Evolutionary conservation across 2,113 vertebrate genomes (phyloP).

Genomic region (Grantiella picta): DNA sequence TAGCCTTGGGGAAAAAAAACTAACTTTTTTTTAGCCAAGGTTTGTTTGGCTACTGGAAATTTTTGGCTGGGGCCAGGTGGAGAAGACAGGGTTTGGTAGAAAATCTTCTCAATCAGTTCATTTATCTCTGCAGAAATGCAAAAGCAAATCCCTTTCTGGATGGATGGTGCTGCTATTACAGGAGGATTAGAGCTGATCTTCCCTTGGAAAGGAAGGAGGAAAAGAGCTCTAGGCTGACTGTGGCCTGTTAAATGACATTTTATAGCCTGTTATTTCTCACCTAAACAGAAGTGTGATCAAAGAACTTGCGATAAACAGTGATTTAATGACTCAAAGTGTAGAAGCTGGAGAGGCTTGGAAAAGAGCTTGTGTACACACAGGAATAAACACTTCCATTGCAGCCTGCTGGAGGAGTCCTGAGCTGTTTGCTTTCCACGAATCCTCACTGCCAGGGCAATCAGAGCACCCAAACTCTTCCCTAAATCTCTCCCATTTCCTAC

Average conservation of each 20-base stretch:
- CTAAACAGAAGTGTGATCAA: not conserved
- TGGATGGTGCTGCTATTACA: not conserved
- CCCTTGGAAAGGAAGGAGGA: not conserved
- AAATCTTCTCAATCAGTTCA: not conserved
- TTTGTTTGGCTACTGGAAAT: not conserved
- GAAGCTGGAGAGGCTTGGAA: not conserved
- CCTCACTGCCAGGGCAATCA: not conserved
- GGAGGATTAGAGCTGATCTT: not conserved
- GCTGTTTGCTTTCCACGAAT: not conserved
- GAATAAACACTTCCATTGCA: not conserved
- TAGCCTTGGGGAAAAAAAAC: too few relatives aligned
- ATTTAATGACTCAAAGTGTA: not conserved
- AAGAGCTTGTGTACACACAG: not conserved
- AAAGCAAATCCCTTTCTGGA: not conserved
- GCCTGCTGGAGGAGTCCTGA: not conserved
- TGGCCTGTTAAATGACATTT: not conserved
- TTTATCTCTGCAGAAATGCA: not conserved
- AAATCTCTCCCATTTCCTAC: not conserved
- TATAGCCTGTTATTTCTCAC: not conserved
- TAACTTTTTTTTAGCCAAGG: not conserved
- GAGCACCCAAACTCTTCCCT: not conserved
- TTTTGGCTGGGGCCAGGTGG: not conserved
- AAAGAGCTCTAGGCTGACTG: not conserved
- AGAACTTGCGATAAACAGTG: not conserved
- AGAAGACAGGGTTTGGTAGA: not conserved